A percentile compares a stretch with the other conserved stretches of the same genome.
Evolutionary conservation across 2,113 vertebrate species (phyloP).

Genomic region (Melanostigma gelatinosum): DNA sequence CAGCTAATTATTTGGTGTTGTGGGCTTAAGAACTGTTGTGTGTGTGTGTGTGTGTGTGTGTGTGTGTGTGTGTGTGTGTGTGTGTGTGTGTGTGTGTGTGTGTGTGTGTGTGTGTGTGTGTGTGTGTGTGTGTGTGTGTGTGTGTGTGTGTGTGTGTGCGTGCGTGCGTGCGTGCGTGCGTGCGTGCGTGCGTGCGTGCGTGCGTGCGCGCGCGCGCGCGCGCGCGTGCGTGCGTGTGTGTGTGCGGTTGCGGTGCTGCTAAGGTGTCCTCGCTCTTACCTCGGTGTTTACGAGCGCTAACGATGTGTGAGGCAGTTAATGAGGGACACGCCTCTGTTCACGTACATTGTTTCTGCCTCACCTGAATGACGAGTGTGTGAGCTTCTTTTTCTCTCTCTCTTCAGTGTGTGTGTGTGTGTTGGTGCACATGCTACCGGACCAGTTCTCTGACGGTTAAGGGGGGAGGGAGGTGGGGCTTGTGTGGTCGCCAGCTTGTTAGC

Average conservation of each 20-base stretch:
- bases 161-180: too few species aligned
- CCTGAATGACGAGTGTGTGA: slow-evolving; percentile 43
- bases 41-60: slow-evolving; percentile 17
- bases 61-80: slow-evolving; percentile 25
- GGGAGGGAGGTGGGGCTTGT: slow-evolving; percentile 58
- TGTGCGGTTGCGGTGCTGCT: slow-evolving; percentile 12
- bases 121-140: slow-evolving; percentile 25
- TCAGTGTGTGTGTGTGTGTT: slow-evolving; percentile 2
- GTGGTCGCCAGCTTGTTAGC: slow-evolving; percentile 83
- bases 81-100: slow-evolving; percentile 27
- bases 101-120: slow-evolving; percentile 23
- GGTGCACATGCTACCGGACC: slow-evolving; percentile 29
- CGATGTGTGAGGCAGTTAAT: slow-evolving; percentile 39
- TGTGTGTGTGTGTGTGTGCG: slow-evolving; percentile 25
- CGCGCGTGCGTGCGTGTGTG: slow-evolving; percentile 13
- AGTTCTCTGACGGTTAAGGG: slow-evolving; percentile 56
- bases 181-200: too few species aligned
- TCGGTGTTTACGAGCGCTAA: slow-evolving; percentile 26
- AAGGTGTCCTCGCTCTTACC: slow-evolving; percentile 23
- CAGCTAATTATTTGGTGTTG: slow-evolving; percentile 21
- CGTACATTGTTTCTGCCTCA: slow-evolving; percentile 18
- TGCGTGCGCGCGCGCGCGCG: too few species aligned
- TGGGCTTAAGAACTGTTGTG: slow-evolving; percentile 27
- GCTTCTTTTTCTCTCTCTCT: background rate
- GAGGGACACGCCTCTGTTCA: slow-evolving; percentile 8